Evolutionary conservation across 2,888 invertebrate genomes (phyloP), one percentile per base, ranked within the genome.

Genomic region (Ophioninae sp.): DNA sequence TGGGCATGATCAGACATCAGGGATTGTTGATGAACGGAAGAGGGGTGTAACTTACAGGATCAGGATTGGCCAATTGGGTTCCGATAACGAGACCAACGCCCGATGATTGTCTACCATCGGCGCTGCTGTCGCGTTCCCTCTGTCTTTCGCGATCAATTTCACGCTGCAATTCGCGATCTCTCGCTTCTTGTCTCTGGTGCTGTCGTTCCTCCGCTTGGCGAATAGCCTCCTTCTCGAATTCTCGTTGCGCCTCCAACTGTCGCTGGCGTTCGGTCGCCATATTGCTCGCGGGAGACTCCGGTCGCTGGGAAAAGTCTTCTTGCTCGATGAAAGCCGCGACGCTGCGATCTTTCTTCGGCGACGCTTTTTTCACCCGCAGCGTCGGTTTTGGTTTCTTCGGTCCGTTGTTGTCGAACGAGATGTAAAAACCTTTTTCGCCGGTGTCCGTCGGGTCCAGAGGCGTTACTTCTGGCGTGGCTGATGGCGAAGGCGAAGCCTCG

Each of bases 321-420:
- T 89, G 90, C 57, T 92, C 92, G 50, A 92, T 89, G 68, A 91
- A 59, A 20, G 59, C 92, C 7, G 91, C 88, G 0, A 89, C 87
- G 30, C 87, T 89, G 80, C 92, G 89, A 77, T 93, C 93, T 89
- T 97, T 97, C 90, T 96, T 96, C 0, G 97, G 97, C 7, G 97
- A 97, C 56, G 94, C 94, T 81, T 95, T 95, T 91, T 97, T 97
- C 81, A 94, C 94, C 86, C 98, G 94, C 75, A 98, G 93, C 20
- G 97, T 97, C 1, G 98, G 98, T 93, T 98, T 98, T 20, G 98
- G 97, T 89, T 97, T 94, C 91, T 97, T 97, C 20, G 98, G 97
- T 89, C 96, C 96, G 80, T 97, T 97, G 91, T 97, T 96, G 91
- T 98, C 98, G 92, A 99, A 98, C 73, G 98, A 97, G 91, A 99